Evolutionary conservation across 2,888 invertebrate species (phyloP), one percentile per base, ranked within the genome.

Genomic region (Limnephilus lunatus): DNA sequence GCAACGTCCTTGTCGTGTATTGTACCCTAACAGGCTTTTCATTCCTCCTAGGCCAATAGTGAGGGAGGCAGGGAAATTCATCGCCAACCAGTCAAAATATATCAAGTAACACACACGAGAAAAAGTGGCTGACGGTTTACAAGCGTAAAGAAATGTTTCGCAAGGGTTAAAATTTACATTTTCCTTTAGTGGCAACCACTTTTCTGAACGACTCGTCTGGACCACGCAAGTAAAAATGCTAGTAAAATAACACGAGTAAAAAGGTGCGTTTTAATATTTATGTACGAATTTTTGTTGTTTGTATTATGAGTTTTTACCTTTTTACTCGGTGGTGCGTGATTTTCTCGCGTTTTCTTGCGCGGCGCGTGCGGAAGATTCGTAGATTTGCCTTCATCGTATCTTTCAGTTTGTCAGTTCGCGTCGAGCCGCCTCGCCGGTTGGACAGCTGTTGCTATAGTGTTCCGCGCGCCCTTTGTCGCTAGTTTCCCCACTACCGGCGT

Each of bases 331-430:
- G 35, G 19, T 19, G 11, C 30, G 31, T 7, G 25, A n/a, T 89
- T 89, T 89, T 89, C 88, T n/a, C 83, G 94, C 94, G 94, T 93
- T 94, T 93, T 94, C 94, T 94, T 94, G 93, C 94, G 93, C 93
- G 94, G 93, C 94, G 93, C 93, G 94, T 94, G 93, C 44, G 30
- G 44, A 44, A 89, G 88, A 89, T 89, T 68, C 88, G 88, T 25
- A 19, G 88, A 89, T 32, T 44, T 80, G 35, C 88, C 80, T 81
- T 81, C 94, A 93, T 93, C 94, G 95, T 94, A 94, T 95, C 95
- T 95, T 95, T 95, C 95, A 95, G 95, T 95, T 95, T 95, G 91
- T 68, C 91, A 92, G 88, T 92, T 88, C 92, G 88, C 91, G 90
- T 85, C 89, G 89, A 91, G 91, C 93, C 92, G 92, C 96, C 94